A percentile compares a stretch with the other conserved stretches of the same genome.
These are phyloP conservation scores for Eulimnadia texana DNA, from an alignment of 1,140 invertebrate genomes.

Conservation along the genomic window DNA sequence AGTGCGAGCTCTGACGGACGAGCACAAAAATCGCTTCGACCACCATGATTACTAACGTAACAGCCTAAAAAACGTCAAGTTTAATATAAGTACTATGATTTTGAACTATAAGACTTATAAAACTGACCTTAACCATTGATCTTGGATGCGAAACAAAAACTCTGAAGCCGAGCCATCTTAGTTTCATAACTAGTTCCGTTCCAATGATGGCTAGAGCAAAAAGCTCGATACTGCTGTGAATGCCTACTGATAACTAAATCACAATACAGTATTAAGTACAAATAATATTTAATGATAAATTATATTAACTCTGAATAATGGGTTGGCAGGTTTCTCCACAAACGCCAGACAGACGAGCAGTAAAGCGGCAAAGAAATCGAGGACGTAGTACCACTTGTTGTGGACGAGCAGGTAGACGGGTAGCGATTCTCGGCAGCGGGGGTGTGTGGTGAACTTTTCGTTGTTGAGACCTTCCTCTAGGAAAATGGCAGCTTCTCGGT, in stretches of 20 bases:
- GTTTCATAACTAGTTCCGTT: conserved; percentile 60
- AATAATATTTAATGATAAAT: conserved; percentile 19
- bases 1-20: conserved; percentile 66
- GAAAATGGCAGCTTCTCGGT: conserved; percentile 77
- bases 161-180: conserved; percentile 69
- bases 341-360: conserved; percentile 62
- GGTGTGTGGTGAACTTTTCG: conserved; percentile 83
- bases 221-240: conserved; percentile 72
- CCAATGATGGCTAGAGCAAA: conserved; percentile 58
- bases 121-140: conserved; percentile 63
- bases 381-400: conserved; percentile 71
- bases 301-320: conserved; percentile 43
- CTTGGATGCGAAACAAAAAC: conserved; percentile 70
- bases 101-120: not conserved
- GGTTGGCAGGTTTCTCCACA: conserved; percentile 64
- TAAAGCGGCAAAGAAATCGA: conserved; percentile 64
- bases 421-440: conserved; percentile 59
- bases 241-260: conserved; percentile 50
- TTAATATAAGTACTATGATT: not conserved
- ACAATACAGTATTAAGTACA: conserved; percentile 6
- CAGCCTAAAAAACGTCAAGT: conserved; percentile 40
- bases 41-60: conserved; percentile 67
- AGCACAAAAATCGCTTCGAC: conserved; percentile 67
- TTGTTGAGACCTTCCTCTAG: conserved; percentile 82
- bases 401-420: conserved; percentile 77